These are phyloP conservation scores for Thalassoma bifasciatum DNA, from an alignment of 2,113 vertebrate species.

Conservation along the genomic window DNA sequence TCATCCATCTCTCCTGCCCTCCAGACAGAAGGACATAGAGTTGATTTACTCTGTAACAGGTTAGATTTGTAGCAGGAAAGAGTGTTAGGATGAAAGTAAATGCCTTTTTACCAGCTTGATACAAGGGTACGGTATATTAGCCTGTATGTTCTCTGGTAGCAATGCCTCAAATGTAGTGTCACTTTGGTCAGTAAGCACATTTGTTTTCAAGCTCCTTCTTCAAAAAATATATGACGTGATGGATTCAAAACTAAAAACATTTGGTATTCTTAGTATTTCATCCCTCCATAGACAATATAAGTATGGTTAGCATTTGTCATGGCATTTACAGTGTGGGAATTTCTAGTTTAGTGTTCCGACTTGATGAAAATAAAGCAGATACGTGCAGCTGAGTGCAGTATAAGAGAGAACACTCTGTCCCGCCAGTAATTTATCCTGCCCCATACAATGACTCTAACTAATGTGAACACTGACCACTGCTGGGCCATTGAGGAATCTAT, in stretches of 20 bases:
- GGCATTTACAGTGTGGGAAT: background rate
- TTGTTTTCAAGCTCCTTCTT: too few relatives aligned
- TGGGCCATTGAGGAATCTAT: conserved; percentile 22
- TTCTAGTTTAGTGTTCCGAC: background rate
- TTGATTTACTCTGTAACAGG: background rate
- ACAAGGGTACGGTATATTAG: background rate
- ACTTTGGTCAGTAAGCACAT: too few relatives aligned
- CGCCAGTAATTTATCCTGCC: conserved; percentile 28
- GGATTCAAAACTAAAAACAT: too few relatives aligned
- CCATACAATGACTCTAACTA: conserved; percentile 20
- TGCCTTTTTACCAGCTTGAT: background rate
- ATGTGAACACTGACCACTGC: conserved; percentile 50
- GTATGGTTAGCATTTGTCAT: background rate
- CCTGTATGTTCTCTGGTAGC: background rate
- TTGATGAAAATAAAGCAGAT: background rate
- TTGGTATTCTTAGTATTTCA: too few relatives aligned
- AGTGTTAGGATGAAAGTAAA: conserved; percentile 1
- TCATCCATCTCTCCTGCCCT: background rate
- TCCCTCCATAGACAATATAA: background rate
- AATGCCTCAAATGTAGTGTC: too few relatives aligned
- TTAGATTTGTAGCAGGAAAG: background rate
- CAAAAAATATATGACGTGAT: too few relatives aligned
- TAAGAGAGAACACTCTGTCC: conserved; percentile 59
- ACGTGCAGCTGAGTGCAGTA: conserved; percentile 17
- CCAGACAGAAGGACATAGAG: background rate